Evolutionary conservation across 1,140 invertebrate genomes (phyloP), one percentile per base, ranked within the genome.

Genomic region (Drosophila cardini): DNA sequence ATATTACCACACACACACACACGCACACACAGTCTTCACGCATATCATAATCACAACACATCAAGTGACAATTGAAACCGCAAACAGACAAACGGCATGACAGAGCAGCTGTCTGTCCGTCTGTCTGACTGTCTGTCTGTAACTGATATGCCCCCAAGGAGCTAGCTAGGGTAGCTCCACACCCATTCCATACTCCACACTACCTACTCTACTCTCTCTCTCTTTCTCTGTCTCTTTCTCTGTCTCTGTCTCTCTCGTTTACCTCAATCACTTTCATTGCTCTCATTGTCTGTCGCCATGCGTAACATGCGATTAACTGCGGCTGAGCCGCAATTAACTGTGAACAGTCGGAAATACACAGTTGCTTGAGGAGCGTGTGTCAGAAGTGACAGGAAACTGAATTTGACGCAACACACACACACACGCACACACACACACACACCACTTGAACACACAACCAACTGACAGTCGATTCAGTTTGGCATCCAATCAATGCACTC

Each of bases 21-120:
- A 50, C 21, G 11, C 26, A 32, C 48, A 52, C 48, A 52, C n/a
- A 32, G 21, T 5, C 21, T 26, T 4, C 21, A 26, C 4, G 21
- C 48, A 84, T 40, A 84, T 89, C 80, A 84, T 84, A 89, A 89
- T 89, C 85, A 90, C 80, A 89, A 84, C 77, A 89, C 84, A 89
- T 90, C 84, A 89, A 89, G 85, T 90, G 84, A 89, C 84, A 89
- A 89, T 89, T 86, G 82, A 89, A 89, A 80, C 85, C 84, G 80
- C 85, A 89, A 89, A 90, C 84, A 89, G 84, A 84, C 84, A 87
- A 87, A 87, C 80, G 67, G 77, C 76, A 87, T 87, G 67, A 69
- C 70, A 89, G 67, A 74, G 69, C 63, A 73, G 50, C 36, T 26
- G 4, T 60, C 40, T 26, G 21, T 26, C 21, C 0, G 21, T 26